A percentile compares a stretch with the other conserved stretches of the same genome.
Evolutionary conservation across 2,113 vertebrate genomes (phyloP).

Genomic region (Corythaixoides concolor): DNA sequence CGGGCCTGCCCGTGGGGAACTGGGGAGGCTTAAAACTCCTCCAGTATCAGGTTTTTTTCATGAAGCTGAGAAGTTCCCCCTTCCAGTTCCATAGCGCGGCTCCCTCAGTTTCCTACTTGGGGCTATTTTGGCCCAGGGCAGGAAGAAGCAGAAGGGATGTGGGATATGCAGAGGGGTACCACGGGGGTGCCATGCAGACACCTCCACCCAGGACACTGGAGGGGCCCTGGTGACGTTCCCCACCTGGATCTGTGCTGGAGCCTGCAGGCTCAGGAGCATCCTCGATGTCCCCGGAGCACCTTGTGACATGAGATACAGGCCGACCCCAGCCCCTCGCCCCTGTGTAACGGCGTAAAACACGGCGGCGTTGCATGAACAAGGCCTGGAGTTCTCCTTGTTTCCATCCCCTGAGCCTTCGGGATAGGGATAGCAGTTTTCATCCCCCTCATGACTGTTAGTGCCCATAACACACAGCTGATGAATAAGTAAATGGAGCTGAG

Average conservation of each 20-base stretch:
- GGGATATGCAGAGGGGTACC: background rate
- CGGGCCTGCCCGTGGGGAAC: background rate
- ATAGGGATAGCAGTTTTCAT: background rate
- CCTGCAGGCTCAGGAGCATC: background rate
- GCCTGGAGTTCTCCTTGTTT: fast-evolving
- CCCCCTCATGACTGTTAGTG: background rate
- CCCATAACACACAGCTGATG: background rate
- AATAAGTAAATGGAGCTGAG: background rate
- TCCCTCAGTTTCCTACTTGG: background rate
- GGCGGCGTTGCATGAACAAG: fast-evolving
- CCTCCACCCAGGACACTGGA: background rate
- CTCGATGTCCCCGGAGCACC: fast-evolving
- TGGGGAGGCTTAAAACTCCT: background rate
- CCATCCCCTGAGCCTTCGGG: background rate
- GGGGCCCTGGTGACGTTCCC: background rate
- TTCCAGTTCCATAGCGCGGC: background rate
- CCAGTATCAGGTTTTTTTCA: fast-evolving
- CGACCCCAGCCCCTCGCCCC: background rate
- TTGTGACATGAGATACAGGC: fast-evolving
- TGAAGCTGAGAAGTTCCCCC: background rate
- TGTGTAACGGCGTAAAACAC: fast-evolving
- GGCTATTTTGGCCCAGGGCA: background rate
- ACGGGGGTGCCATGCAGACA: fast-evolving
- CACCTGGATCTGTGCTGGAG: background rate
- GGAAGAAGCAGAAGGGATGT: constrained; percentile 11